Percentiles rank a stretch among this genome's conserved stretches.
Conservation (phyloP, 2,888 invertebrate species). For the Drosophila longiperda region DNA sequence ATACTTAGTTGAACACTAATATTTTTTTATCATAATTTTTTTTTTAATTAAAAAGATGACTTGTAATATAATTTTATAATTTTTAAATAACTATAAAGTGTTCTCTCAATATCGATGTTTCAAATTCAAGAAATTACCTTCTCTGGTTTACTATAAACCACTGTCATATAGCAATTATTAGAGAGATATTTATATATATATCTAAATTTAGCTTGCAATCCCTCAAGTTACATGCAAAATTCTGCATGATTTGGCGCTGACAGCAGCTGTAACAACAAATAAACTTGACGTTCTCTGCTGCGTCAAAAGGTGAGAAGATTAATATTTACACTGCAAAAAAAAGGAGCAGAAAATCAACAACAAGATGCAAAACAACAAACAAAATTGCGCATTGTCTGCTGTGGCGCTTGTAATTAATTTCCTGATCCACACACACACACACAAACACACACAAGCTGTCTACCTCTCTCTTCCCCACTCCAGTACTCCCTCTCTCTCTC, state of each 20-base stretch:
- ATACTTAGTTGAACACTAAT: not conserved
- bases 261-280: conserved; percentile 8
- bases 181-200: not conserved
- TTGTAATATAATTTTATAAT: too few relatives aligned
- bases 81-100: accelerated
- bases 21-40: not conserved
- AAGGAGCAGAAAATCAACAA: conserved; percentile 11
- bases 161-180: not conserved
- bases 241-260: conserved; percentile 53
- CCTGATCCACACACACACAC: conserved; percentile 10
- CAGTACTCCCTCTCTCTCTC: too few relatives aligned
- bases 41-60: not conserved
- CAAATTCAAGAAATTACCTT: not conserved
- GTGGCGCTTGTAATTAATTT: conserved; percentile 71
- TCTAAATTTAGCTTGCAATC: too few relatives aligned
- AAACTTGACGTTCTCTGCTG: too few relatives aligned
- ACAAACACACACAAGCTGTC: not conserved
- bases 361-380: conserved; percentile 11
- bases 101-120: accelerated
- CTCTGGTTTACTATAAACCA: not conserved
- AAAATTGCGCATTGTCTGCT: conserved; percentile 51
- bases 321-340: conserved; percentile 64
- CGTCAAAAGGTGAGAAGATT: conserved; percentile 73
- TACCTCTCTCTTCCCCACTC: not conserved
- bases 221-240: conserved; percentile 46